phyloP scores from a whole-genome alignment of 2,113 vertebrate species.

The Cryptomyrus ogoouensis region DNA sequence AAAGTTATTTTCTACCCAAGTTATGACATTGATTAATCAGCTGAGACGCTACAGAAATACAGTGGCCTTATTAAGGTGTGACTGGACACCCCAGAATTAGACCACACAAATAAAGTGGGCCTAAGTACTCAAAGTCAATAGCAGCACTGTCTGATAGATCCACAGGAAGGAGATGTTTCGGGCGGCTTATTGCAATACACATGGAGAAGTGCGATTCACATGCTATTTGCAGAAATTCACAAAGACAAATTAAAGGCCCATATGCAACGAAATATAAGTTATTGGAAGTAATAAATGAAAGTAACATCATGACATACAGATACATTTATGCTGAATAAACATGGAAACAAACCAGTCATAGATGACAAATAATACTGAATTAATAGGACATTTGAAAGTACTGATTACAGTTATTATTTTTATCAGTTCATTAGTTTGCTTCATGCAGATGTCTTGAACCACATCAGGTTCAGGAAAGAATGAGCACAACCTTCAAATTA shows the following conservation, averaged over 20 bases:
- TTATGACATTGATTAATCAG: neutral
- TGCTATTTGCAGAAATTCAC: neutral
- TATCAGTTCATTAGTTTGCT: neutral
- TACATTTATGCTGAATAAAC: neutral
- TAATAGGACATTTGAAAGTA: neutral
- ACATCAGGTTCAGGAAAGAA: neutral
- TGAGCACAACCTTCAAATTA: neutral
- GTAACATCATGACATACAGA: neutral
- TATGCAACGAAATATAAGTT: neutral
- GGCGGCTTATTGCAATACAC: neutral
- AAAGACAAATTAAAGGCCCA: neutral
- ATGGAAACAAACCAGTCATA: neutral
- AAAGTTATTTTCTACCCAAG: conserved; percentile 3
- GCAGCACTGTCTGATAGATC: neutral
- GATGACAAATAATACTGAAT: neutral
- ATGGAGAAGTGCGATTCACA: neutral
- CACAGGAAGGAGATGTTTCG: neutral
- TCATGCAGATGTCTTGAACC: neutral
- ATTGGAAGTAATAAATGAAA: neutral
- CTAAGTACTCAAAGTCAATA: neutral
- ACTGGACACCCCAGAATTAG: neutral
- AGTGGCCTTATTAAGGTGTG: conserved; percentile 4
- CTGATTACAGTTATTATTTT: neutral
- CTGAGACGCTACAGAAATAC: neutral
- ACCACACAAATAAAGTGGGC: neutral